Percentiles rank a stretch among this genome's conserved stretches.
These are phyloP conservation scores for Crematogaster levior DNA, from an alignment of 2,888 invertebrate genomes.

Conservation along the genomic window DNA sequence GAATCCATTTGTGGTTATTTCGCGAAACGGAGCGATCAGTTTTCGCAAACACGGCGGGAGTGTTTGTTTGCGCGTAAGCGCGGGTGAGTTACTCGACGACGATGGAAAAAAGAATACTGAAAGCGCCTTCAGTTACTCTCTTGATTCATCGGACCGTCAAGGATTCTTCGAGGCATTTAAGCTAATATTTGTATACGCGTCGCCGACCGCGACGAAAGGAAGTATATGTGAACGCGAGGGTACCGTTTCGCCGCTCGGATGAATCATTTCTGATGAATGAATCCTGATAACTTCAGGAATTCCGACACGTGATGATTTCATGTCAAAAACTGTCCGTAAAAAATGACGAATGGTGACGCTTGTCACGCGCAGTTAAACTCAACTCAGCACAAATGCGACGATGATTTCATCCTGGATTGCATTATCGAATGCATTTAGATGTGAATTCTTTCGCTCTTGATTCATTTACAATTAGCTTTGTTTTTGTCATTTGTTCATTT, in stretches of 20 bases:
- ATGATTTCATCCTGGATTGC: conserved; percentile 32
- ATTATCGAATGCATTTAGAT: neutral
- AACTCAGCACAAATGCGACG: conserved; percentile 14
- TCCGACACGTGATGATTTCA: conserved; percentile 29
- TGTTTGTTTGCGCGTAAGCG: conserved; percentile 34
- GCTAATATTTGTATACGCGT: conserved; percentile 49
- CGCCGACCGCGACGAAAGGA: conserved; percentile 6
- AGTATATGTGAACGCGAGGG: conserved; percentile 34
- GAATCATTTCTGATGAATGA: conserved; percentile 70
- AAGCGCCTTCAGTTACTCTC: conserved; percentile 12
- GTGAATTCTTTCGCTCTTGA: neutral
- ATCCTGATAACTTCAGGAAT: conserved; percentile 34
- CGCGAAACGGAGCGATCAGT: conserved; percentile 14
- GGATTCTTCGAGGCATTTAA: conserved; percentile 34
- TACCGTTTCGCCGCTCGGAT: conserved; percentile 57
- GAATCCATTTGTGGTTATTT: conserved; percentile 20
- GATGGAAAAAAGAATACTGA: conserved; percentile 25
- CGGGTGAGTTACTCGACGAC: conserved; percentile 2
- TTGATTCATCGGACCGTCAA: conserved; percentile 3
- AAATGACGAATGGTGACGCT: conserved; percentile 37
- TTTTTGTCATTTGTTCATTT: too few species aligned
- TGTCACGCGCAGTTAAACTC: conserved; percentile 29
- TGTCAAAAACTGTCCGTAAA: conserved; percentile 32
- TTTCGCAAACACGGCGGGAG: conserved; percentile 24
- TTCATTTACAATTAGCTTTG: too few species aligned